phyloP scores from a whole-genome alignment of 2,888 invertebrate genomes.

The Euclidia mi region DNA sequence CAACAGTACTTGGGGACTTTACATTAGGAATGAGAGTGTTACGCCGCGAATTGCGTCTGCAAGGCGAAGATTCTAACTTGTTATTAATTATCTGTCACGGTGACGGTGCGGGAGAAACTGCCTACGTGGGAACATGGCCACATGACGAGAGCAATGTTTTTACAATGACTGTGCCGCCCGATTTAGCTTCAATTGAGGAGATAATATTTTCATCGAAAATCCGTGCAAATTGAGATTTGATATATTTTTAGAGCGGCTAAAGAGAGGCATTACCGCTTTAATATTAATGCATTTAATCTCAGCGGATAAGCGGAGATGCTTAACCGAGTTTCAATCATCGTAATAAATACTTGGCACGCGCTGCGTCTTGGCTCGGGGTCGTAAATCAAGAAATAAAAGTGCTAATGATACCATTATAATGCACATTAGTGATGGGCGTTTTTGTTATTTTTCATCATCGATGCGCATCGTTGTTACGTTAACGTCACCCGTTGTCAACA shows the following conservation, averaged over 20 bases:
- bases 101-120: slow-evolving; percentile 43
- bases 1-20: slow-evolving; percentile 70
- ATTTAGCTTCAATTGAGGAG: slow-evolving; percentile 63
- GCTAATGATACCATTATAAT: slow-evolving; percentile 42
- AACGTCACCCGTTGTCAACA: too few relatives aligned
- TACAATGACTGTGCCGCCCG: slow-evolving; percentile 50
- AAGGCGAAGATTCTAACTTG: slow-evolving; percentile 69
- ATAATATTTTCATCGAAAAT: slow-evolving; percentile 59
- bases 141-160: slow-evolving; percentile 66
- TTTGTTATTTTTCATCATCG: too few relatives aligned
- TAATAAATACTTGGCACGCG: slow-evolving; percentile 52
- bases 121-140: slow-evolving; percentile 66
- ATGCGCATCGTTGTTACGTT: too few relatives aligned
- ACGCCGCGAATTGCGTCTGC: slow-evolving; percentile 56
- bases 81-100: slow-evolving; percentile 76
- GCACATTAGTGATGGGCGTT: too few relatives aligned
- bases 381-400: slow-evolving; percentile 51
- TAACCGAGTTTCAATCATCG: slow-evolving; percentile 44
- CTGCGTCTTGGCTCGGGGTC: slow-evolving; percentile 24
- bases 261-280: neutral
- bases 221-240: slow-evolving; percentile 33
- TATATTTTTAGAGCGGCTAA: neutral
- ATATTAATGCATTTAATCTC: neutral
- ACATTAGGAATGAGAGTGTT: slow-evolving; percentile 61
- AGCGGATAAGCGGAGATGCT: slow-evolving; percentile 37